These are phyloP conservation scores for Cephus pygmeus DNA, from an alignment of 2,888 invertebrate species.

Conservation along the genomic window DNA sequence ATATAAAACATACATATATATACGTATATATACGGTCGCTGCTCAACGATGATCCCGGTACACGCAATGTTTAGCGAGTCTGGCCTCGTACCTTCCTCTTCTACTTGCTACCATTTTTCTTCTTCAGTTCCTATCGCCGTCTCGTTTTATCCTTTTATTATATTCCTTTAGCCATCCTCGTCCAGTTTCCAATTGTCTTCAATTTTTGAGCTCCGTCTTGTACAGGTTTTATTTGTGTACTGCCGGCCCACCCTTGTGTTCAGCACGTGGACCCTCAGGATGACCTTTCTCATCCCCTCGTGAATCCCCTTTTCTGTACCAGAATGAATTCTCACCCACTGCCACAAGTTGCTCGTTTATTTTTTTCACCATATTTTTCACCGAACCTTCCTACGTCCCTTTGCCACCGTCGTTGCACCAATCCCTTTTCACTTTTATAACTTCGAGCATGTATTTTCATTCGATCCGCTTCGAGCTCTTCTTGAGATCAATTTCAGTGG, in stretches of 20 bases:
- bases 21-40: background rate
- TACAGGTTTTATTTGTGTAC: background rate
- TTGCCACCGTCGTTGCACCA: background rate
- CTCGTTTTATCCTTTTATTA: constrained; percentile 11
- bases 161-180: background rate
- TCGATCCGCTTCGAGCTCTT: background rate
- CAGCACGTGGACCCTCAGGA: background rate
- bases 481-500: background rate
- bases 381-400: background rate
- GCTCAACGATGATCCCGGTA: constrained; percentile 33
- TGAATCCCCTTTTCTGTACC: constrained; percentile 9
- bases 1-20: background rate
- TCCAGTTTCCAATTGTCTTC: background rate
- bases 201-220: background rate
- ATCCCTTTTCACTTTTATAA: background rate
- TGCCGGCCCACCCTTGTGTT: background rate
- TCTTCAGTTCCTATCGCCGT: background rate
- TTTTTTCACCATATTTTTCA: background rate
- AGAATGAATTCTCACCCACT: background rate
- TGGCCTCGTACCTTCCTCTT: constrained; percentile 18
- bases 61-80: constrained; percentile 54
- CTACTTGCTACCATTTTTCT: constrained; percentile 12
- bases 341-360: background rate
- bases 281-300: background rate
- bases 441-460: background rate